Evolutionary conservation across 2,888 invertebrate genomes (phyloP).

Genomic region (Trichogramma dendrolimi): DNA sequence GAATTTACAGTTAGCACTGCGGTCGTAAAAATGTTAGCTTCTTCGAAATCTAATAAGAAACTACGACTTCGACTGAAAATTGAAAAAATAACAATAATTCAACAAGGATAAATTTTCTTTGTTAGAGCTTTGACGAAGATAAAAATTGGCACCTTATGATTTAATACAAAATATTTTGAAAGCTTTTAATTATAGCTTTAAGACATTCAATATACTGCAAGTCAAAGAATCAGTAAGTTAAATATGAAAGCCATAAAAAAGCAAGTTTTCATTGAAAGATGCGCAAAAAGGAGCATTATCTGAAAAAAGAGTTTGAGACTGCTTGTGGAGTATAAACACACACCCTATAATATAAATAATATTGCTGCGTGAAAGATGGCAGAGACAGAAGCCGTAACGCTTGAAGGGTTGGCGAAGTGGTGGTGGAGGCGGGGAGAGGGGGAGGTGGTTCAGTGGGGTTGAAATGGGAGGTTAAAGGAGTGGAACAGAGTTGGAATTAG

Average conservation of each 20-base stretch:
- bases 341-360: conserved; percentile 53
- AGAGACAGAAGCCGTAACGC: conserved; percentile 48
- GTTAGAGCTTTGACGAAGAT: neutral
- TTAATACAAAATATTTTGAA: conserved; percentile 4
- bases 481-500: conserved; percentile 59
- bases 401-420: conserved; percentile 29
- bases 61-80: neutral
- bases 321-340: conserved; percentile 38
- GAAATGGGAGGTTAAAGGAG: conserved; percentile 51
- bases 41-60: neutral
- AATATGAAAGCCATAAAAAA: too few species aligned
- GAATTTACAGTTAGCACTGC: conserved; percentile 46
- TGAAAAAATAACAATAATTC: neutral
- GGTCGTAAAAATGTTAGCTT: neutral
- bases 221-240: too few species aligned
- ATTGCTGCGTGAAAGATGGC: conserved; percentile 50
- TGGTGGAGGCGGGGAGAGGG: conserved; percentile 14
- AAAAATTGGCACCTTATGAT: neutral
- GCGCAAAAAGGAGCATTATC: conserved; percentile 2
- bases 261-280: too few species aligned
- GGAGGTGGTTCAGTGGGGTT: conserved; percentile 23
- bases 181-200: too few species aligned
- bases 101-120: too few species aligned
- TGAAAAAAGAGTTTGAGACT: conserved; percentile 51
- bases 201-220: too few species aligned